Base-by-base conservation (phyloP, 2,888 invertebrate genomes). In the Acleris holmiana region DNA sequence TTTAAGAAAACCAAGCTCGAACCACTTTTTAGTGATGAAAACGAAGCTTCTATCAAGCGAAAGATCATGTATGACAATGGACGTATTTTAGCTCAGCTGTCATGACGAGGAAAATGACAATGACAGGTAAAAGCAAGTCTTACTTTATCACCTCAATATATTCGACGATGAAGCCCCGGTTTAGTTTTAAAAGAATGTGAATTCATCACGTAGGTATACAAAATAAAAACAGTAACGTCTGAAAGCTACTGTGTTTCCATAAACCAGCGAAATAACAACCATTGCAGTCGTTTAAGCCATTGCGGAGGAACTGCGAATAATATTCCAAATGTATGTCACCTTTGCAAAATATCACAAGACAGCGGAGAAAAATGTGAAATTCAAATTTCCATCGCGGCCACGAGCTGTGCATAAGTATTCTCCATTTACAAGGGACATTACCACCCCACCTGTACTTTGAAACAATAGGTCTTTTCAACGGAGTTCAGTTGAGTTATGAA, bases 401-500 rank as follows among this genome's bases (percentile, higher is more conserved):
- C 47, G 41, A 48, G 54, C 49, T 46, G 46, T 60, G 65, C 65
- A 65, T 55, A 60, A 55, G 53, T 65, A 65, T 60, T 25, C 65
- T 18, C 44, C 55, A 60, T 60, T 65, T 60, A 40, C 48, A 48
- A 40, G 51, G 63, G 61, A 68, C 66, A 67, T 67, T 62, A 62
- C 65, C 57, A 62, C 59, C 66, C 62, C 53, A 66, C 66, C 66
- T 55, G 61, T 61, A 51, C 68, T 50, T 59, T 71, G 57, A 67
- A 69, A 72, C 69, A 68, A 73, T 71, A 69, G 67, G 65, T 68
- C 61, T 56, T 67, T 63, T 63, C 64, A 67, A 25, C 55, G 10
- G 59, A 58, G 58, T 63, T 59, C 64, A 66, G 68, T 67, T 67
- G 69, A 69, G 72, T 76, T 75, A 76, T 76, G 74, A 73, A 71